Evolutionary conservation across 2,888 invertebrate genomes (phyloP).

Genomic region (Tiphia femorata): DNA sequence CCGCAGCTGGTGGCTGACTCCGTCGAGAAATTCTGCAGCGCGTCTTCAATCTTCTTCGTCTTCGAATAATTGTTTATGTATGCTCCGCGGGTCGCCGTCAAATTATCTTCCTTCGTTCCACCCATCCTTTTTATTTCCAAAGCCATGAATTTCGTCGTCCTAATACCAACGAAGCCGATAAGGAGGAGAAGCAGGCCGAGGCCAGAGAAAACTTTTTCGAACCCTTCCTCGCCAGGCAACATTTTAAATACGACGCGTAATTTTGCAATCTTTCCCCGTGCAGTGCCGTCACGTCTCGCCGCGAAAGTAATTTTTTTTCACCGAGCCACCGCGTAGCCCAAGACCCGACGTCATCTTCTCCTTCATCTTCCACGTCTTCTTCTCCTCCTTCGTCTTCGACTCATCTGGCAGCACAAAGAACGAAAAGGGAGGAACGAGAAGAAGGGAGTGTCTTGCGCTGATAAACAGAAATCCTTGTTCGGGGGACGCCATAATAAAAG

Average conservation of each 20-base stretch:
- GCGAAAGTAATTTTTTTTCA: constrained; percentile 42
- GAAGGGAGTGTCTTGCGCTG: constrained; percentile 52
- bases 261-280: constrained; percentile 42
- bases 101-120: too few relatives aligned
- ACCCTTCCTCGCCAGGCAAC: constrained; percentile 9
- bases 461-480: constrained; percentile 55
- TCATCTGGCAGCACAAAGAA: constrained; percentile 11
- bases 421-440: constrained; percentile 24
- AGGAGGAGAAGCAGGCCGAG: too few relatives aligned
- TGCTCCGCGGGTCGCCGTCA: too few relatives aligned
- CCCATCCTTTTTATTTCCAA: too few relatives aligned
- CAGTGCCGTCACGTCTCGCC: constrained; percentile 44
- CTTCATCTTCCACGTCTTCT: background rate
- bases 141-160: too few relatives aligned
- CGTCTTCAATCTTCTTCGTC: too few relatives aligned
- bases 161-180: too few relatives aligned
- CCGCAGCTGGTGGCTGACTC: too few relatives aligned
- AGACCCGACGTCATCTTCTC: too few relatives aligned
- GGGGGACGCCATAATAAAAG: constrained; percentile 48
- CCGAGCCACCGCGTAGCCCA: constrained; percentile 6
- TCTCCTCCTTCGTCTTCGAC: constrained; percentile 20
- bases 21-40: too few relatives aligned
- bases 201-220: too few relatives aligned
- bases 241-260: constrained; percentile 44
- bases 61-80: too few relatives aligned